Evolutionary conservation across 1,140 invertebrate species (phyloP).

Genomic region (Heterodera schachtii): DNA sequence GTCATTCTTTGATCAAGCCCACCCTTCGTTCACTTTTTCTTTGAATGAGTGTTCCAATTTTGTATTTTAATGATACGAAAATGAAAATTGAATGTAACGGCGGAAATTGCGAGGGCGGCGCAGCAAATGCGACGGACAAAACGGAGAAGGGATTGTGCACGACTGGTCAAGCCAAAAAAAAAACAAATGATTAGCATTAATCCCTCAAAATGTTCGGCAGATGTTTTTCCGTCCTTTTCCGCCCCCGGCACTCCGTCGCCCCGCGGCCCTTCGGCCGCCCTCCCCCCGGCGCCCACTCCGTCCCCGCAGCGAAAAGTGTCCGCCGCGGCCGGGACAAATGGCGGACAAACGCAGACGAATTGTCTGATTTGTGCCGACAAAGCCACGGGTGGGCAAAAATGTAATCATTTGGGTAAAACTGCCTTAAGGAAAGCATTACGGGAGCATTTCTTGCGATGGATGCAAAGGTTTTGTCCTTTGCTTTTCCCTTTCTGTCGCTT

Average conservation of each 20-base stretch:
- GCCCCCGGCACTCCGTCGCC: not conserved
- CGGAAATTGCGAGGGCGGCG: not conserved
- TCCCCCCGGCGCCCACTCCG: not conserved
- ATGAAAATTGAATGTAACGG: not conserved
- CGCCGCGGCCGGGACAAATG: constrained; percentile 22
- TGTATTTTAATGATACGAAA: not conserved
- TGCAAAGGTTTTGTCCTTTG: constrained; percentile 15
- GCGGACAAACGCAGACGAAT: constrained; percentile 25
- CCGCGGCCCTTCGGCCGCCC: not conserved
- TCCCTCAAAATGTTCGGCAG: not conserved
- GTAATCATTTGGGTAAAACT: not conserved
- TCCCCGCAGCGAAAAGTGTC: constrained; percentile 17
- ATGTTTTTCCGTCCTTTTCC: not conserved
- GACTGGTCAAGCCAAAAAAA: not conserved
- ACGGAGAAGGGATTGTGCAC: not conserved
- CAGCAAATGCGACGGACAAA: not conserved
- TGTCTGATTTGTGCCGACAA: constrained; percentile 29
- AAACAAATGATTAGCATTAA: not conserved
- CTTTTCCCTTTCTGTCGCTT: not conserved
- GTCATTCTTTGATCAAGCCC: no score
- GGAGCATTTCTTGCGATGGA: constrained; percentile 33
- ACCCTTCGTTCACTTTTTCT: no score
- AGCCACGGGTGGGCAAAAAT: constrained; percentile 17
- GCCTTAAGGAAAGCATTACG: constrained; percentile 28
- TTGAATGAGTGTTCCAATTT: no score